Evolutionary conservation across 2,113 vertebrate genomes (phyloP).

Genomic region (Arenaria interpres): DNA sequence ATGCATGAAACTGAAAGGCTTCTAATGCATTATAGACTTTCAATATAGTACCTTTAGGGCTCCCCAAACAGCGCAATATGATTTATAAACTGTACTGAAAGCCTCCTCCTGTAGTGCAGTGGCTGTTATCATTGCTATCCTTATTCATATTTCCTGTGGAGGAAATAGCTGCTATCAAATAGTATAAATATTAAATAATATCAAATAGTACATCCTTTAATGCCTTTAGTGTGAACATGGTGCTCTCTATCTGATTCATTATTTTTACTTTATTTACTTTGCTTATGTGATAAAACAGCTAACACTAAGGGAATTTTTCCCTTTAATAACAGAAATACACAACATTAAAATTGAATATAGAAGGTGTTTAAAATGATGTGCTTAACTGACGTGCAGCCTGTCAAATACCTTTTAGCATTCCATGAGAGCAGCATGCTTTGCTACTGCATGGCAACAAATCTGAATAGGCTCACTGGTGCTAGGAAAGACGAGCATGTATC

Average conservation of each 20-base stretch:
- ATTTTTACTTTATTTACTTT: slow-evolving; percentile 18
- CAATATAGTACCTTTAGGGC: slow-evolving; percentile 2
- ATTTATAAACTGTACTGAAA: slow-evolving; percentile 58
- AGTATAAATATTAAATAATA: slow-evolving; percentile 50
- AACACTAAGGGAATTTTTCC: background rate
- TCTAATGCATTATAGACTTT: background rate
- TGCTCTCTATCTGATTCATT: background rate
- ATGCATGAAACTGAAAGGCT: slow-evolving; percentile 26
- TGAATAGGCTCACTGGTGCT: background rate
- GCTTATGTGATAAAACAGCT: background rate
- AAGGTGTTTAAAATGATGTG: background rate
- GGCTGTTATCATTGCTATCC: slow-evolving; percentile 20
- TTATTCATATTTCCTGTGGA: slow-evolving; percentile 49
- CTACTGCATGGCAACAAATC: background rate
- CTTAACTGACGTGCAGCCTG: background rate
- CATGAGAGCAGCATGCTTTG: background rate
- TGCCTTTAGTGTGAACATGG: background rate
- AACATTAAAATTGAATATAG: background rate
- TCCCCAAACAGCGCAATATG: slow-evolving; percentile 9
- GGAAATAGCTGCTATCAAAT: slow-evolving; percentile 39
- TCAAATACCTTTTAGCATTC: background rate
- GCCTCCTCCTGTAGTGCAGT: background rate
- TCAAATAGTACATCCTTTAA: background rate
- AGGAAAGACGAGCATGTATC: background rate
- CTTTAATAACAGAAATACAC: background rate